Conservation (phyloP, 2,888 invertebrate genomes). For the Electrophaes corylata region DNA sequence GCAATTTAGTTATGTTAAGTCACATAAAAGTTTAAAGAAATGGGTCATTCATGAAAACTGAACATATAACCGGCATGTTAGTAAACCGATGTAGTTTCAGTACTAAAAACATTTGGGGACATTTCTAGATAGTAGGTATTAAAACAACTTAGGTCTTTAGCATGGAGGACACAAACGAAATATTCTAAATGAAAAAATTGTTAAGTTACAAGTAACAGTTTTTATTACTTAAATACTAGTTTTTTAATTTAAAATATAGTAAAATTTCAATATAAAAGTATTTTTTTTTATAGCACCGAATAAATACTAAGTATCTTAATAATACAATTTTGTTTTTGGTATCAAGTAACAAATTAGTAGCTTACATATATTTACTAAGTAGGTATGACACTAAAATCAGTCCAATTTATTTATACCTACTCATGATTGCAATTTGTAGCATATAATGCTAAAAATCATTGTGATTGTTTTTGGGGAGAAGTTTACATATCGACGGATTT, state of each 20-base stretch:
- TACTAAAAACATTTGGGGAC: no score
- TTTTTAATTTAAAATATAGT: not conserved
- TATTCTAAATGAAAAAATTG: not conserved
- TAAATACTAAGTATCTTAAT: constrained; percentile 10
- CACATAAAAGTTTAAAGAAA: no score
- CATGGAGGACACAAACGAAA: not conserved
- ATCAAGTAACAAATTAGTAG: not conserved
- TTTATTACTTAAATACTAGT: constrained; percentile 11
- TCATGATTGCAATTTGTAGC: no score
- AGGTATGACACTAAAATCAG: constrained; percentile 2
- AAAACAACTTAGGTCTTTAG: no score
- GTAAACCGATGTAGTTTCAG: no score
- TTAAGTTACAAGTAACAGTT: no score
- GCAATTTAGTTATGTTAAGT: not conserved
- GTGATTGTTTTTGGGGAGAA: no score
- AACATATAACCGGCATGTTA: no score
- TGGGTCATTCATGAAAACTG: no score
- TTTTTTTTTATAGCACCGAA: constrained; percentile 24
- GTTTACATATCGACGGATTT: no score
- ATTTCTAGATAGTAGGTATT: no score
- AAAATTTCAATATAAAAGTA: constrained; percentile 10
- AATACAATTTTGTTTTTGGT: constrained; percentile 11
- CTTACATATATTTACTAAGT: not conserved
- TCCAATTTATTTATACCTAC: not conserved
- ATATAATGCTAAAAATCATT: no score